Evolutionary conservation across 1,140 invertebrate species (phyloP).

Genomic region (Aphis craccivora): DNA sequence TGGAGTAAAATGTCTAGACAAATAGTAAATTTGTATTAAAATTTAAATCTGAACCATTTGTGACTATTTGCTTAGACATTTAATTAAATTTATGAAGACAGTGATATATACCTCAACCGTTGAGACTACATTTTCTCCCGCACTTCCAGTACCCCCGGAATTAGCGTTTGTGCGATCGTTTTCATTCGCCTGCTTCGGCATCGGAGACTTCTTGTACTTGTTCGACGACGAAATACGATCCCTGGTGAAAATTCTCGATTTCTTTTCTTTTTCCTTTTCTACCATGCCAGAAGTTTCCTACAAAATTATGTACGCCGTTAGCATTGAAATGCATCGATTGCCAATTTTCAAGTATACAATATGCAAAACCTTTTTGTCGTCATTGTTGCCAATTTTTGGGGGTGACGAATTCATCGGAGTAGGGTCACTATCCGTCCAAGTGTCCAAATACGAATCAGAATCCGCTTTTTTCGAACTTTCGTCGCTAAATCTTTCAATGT

Average conservation of each 20-base stretch:
- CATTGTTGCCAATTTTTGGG: constrained; percentile 61
- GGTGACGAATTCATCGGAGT: constrained; percentile 66
- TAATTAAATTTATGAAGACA: background rate
- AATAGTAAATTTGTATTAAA: background rate
- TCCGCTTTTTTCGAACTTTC: constrained; percentile 72
- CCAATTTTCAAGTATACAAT: background rate
- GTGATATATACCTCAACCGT: constrained; percentile 14
- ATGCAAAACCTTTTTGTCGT: constrained; percentile 56
- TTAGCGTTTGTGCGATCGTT: background rate
- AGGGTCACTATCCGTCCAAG: constrained; percentile 70
- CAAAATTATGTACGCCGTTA: background rate
- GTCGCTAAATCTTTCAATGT: constrained; percentile 69
- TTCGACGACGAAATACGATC: constrained; percentile 62
- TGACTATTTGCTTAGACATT: too few relatives aligned
- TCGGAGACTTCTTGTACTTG: constrained; percentile 59
- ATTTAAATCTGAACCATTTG: background rate
- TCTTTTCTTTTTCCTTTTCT: constrained; percentile 61
- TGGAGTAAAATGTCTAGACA: background rate
- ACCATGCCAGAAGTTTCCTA: background rate
- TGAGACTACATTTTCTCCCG: background rate
- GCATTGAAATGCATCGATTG: background rate
- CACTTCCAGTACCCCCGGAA: background rate
- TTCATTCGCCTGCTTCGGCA: background rate
- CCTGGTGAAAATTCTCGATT: constrained; percentile 61
- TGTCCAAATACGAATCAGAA: constrained; percentile 71